phyloP scores from a whole-genome alignment of 64 coral and sea anemone species.

The Stichodactyla helianthus region DNA sequence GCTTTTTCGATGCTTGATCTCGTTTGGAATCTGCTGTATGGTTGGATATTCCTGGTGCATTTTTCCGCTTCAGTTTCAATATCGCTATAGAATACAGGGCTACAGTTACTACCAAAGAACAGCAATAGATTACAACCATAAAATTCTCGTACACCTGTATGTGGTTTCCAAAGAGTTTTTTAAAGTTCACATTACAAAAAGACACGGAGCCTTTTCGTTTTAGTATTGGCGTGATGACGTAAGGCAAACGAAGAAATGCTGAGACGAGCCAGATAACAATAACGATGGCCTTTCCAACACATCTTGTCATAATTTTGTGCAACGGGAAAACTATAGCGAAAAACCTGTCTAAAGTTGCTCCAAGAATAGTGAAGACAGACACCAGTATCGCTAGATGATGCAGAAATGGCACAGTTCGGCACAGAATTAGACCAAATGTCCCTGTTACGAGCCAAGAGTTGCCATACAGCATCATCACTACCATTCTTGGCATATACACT shows the following conservation, averaged over 20 bases:
- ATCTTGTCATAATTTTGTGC: not conserved
- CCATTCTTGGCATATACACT: conserved; percentile 28
- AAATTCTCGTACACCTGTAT: not conserved
- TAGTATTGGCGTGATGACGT: not conserved
- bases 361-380: conserved; percentile 1
- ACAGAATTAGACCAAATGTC: not conserved
- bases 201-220: not conserved
- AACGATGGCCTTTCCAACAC: not conserved
- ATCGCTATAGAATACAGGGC: conserved; percentile 7
- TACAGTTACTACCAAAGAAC: not conserved
- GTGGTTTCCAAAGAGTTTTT: not conserved
- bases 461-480: not conserved
- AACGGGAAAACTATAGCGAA: conserved; percentile 18
- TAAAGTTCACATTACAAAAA: not conserved
- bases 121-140: not conserved
- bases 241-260: not conserved
- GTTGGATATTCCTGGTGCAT: not conserved
- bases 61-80: not conserved
- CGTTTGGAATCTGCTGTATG: not conserved
- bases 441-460: not conserved
- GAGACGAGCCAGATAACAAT: not conserved
- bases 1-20: conserved; percentile 16
- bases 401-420: conserved; percentile 5
- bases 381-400: conserved; percentile 9
- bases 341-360: conserved; percentile 7